Percentiles rank a stretch among this genome's conserved stretches.
These are phyloP conservation scores for Spheniscus humboldti DNA, from an alignment of 2,797 vertebrate species.

Conservation along the genomic window DNA sequence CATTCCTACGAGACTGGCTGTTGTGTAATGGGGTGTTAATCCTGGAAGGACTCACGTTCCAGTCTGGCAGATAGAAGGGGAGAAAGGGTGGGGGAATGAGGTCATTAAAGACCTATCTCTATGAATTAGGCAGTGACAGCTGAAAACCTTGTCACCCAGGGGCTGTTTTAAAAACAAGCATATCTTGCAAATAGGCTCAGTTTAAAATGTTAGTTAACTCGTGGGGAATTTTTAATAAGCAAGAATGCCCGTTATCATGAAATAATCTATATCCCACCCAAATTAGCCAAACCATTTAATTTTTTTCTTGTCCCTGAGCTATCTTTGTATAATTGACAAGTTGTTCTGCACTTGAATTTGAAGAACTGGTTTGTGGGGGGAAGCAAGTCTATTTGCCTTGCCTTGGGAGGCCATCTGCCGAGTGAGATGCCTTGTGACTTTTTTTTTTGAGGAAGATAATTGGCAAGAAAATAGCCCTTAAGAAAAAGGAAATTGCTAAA, in stretches of 20 bases:
- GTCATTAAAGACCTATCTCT: conserved; percentile 1
- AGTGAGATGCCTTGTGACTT: not conserved
- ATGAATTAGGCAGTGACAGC: not conserved
- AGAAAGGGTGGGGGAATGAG: conserved; percentile 2
- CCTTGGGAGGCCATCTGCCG: conserved; percentile 14
- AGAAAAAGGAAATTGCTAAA: not conserved
- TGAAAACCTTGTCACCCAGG: not conserved
- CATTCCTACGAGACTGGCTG: not conserved
- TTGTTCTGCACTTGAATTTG: conserved; percentile 18
- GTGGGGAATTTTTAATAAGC: not conserved
- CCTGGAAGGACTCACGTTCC: not conserved
- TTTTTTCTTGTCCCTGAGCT: conserved; percentile 10
- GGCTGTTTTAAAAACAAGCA: conserved; percentile 33
- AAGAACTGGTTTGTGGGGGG: not conserved
- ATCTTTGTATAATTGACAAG: not conserved
- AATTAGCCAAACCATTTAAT: conserved; percentile 17
- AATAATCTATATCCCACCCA: conserved; percentile 32
- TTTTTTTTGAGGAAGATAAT: not conserved
- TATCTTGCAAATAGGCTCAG: not conserved
- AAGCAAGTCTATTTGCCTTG: not conserved
- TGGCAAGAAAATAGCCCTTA: not conserved
- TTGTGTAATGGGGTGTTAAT: not conserved
- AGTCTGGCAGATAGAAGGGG: not conserved
- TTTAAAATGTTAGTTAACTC: not conserved
- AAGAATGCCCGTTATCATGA: not conserved